Conservation (phyloP, 1,140 invertebrate species). For the Dryas iulia region DNA sequence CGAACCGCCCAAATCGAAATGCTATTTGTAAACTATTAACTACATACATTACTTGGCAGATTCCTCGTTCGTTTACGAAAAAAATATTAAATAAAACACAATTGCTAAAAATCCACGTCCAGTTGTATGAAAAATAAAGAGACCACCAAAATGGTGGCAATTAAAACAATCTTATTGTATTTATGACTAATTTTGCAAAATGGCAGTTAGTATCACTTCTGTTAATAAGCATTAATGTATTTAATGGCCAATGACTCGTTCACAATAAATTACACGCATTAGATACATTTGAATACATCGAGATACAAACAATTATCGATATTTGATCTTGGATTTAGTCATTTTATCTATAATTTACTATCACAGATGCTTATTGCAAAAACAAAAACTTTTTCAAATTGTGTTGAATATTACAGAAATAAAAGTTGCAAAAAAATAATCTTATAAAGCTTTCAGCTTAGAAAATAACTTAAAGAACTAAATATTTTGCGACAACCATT, state of each 20-base stretch:
- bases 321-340: conserved; percentile 40
- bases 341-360: conserved; percentile 50
- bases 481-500: conserved; percentile 17
- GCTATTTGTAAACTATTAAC: conserved; percentile 14
- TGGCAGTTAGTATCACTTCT: conserved; percentile 67
- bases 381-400: conserved; percentile 24
- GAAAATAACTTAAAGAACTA: conserved; percentile 44
- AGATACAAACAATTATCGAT: conserved; percentile 18
- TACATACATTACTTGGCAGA: conserved; percentile 22
- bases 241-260: conserved; percentile 22
- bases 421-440: conserved; percentile 32
- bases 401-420: conserved; percentile 7
- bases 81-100: not conserved
- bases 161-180: conserved; percentile 22
- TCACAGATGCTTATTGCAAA: conserved; percentile 58
- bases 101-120: conserved; percentile 6
- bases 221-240: conserved; percentile 42
- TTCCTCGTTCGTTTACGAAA: not conserved
- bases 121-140: conserved; percentile 8
- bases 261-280: conserved; percentile 25
- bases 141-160: conserved; percentile 4
- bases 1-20: conserved; percentile 15
- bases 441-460: conserved; percentile 44
- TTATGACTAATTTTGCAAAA: conserved; percentile 42
- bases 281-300: conserved; percentile 23